These are phyloP conservation scores for Silurus asotus DNA, from an alignment of 2,113 vertebrate species.

Conservation along the genomic window DNA sequence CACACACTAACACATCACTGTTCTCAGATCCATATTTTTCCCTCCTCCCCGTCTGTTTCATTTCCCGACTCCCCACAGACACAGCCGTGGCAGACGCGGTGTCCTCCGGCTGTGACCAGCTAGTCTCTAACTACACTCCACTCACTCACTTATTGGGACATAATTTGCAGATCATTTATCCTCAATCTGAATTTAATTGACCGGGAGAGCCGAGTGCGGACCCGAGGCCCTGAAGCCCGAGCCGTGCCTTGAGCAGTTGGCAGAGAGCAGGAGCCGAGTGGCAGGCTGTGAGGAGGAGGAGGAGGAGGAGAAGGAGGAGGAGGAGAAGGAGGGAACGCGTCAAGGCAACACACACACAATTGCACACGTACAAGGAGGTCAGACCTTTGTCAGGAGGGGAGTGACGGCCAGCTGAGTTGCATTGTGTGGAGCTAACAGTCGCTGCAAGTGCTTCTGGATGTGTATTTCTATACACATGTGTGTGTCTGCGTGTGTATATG, in stretches of 20 bases:
- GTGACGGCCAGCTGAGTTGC: conserved; percentile 73
- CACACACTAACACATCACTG: not conserved
- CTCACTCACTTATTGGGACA: conserved; percentile 62
- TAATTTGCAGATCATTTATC: conserved; percentile 74
- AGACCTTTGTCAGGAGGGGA: conserved; percentile 75
- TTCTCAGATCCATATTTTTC: not conserved
- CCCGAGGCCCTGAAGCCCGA: conserved; percentile 51
- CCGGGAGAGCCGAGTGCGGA: conserved; percentile 71
- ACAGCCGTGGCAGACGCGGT: conserved; percentile 1
- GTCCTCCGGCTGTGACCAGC: conserved; percentile 33
- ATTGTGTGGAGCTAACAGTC: conserved; percentile 70
- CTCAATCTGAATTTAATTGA: conserved; percentile 76
- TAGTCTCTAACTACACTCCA: conserved; percentile 45
- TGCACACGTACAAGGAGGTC: conserved; percentile 60
- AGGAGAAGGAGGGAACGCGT: not conserved
- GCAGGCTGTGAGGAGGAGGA: conserved; percentile 53
- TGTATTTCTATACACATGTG: conserved; percentile 26
- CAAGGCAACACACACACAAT: conserved; percentile 39
- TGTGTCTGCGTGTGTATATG: conserved; percentile 19
- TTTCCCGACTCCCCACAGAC: conserved; percentile 26
- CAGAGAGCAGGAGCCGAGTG: conserved; percentile 55
- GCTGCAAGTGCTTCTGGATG: conserved; percentile 65
- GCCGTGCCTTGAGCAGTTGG: conserved; percentile 57
- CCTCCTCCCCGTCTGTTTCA: not conserved
- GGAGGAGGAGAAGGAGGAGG: no score